Percentiles rank a stretch among this genome's conserved stretches.
Conservation (phyloP, 2,888 invertebrate genomes). For the Fragum fragum region DNA sequence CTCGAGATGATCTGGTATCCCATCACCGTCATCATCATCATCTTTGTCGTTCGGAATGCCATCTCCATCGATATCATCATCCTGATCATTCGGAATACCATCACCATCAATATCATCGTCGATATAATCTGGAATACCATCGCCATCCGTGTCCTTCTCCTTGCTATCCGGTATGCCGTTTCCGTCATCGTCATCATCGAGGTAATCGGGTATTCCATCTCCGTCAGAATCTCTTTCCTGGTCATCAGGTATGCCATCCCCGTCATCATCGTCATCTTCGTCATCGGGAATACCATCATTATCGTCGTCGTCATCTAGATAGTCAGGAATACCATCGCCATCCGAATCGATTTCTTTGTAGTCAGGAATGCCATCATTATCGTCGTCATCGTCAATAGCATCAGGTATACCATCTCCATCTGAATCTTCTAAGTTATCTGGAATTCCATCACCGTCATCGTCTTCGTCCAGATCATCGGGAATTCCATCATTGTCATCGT, state of each 20-base stretch:
- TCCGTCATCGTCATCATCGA: slow-evolving; percentile 77
- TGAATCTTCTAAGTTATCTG: slow-evolving; percentile 68
- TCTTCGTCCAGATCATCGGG: slow-evolving; percentile 77
- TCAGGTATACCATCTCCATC: slow-evolving; percentile 60
- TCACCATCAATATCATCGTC: slow-evolving; percentile 82
- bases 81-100: slow-evolving; percentile 81
- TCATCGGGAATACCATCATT: slow-evolving; percentile 58
- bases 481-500: slow-evolving; percentile 81
- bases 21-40: slow-evolving; percentile 81
- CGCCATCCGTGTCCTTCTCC: slow-evolving; percentile 79
- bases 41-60: slow-evolving; percentile 78
- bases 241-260: slow-evolving; percentile 69
- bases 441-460: slow-evolving; percentile 77
- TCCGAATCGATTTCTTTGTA: slow-evolving; percentile 70
- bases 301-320: slow-evolving; percentile 72
- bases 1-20: slow-evolving; percentile 79
- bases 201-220: slow-evolving; percentile 84
- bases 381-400: slow-evolving; percentile 40
- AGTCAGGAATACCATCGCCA: slow-evolving; percentile 78
- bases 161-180: slow-evolving; percentile 79
- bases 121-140: slow-evolving; percentile 83
- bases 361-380: slow-evolving; percentile 52
- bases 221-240: slow-evolving; percentile 73
- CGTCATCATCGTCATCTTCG: slow-evolving; percentile 58
- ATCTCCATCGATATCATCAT: slow-evolving; percentile 80